Percentiles rank a stretch among this genome's conserved stretches.
These are phyloP conservation scores for Hermodice carunculata DNA, from an alignment of 2,888 invertebrate genomes.

Conservation along the genomic window DNA sequence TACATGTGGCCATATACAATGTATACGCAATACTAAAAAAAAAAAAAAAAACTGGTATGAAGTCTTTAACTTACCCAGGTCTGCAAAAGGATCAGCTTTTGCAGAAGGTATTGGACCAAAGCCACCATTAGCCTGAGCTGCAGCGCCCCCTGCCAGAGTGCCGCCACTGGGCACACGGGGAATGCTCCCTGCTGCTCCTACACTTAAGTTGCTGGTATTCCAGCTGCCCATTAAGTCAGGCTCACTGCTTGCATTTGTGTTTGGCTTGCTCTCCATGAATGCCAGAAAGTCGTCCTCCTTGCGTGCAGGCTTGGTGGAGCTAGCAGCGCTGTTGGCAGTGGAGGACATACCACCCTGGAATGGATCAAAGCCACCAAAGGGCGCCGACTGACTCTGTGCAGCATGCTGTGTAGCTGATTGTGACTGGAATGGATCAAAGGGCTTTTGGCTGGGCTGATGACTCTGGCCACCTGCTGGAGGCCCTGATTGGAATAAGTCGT, in stretches of 20 bases:
- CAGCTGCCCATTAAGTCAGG: constrained; percentile 56
- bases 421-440: constrained; percentile 62
- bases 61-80: constrained; percentile 57
- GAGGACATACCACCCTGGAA: constrained; percentile 39
- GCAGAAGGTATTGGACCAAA: too few species aligned
- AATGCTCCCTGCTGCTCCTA: constrained; percentile 7
- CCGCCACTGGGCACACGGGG: background rate
- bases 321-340: constrained; percentile 5
- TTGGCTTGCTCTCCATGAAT: constrained; percentile 44
- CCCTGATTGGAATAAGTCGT: background rate
- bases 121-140: constrained; percentile 6
- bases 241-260: constrained; percentile 25
- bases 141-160: constrained; percentile 21
- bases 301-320: constrained; percentile 4
- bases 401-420: background rate
- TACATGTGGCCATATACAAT: too few species aligned
- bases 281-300: constrained; percentile 48
- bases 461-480: background rate
- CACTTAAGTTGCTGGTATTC: constrained; percentile 41
- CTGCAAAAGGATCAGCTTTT: constrained; percentile 61
- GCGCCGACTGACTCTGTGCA: too few species aligned
- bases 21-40: too few species aligned
- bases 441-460: constrained; percentile 9
- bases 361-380: too few species aligned
- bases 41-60: too few species aligned